These are phyloP conservation scores for Rhopalosiphum padi DNA, from an alignment of 1,140 invertebrate species.

Conservation along the genomic window DNA sequence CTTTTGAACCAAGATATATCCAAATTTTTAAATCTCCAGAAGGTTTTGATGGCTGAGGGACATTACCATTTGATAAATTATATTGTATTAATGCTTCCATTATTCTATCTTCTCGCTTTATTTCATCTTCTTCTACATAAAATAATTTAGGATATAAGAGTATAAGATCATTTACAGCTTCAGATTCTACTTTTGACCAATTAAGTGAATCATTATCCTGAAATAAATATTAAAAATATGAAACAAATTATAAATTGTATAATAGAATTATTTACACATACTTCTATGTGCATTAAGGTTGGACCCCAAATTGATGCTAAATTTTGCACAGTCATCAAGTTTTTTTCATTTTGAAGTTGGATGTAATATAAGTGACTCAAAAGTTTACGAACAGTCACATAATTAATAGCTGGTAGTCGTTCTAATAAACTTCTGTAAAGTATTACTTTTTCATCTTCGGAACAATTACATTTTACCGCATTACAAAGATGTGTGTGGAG, in stretches of 20 bases:
- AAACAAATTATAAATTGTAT: neutral
- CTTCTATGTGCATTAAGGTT: constrained; percentile 77
- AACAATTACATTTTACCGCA: constrained; percentile 60
- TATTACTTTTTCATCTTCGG: constrained; percentile 60
- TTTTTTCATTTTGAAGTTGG: constrained; percentile 74
- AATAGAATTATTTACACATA: constrained; percentile 61
- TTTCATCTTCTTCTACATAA: constrained; percentile 68
- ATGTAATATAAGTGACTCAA: constrained; percentile 82
- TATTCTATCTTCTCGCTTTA: constrained; percentile 75
- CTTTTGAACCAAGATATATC: constrained; percentile 71
- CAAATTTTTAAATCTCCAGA: constrained; percentile 83
- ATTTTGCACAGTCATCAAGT: constrained; percentile 82
- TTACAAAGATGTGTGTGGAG: constrained; percentile 68
- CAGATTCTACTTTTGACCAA: constrained; percentile 72
- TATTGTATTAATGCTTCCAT: constrained; percentile 74
- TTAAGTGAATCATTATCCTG: constrained; percentile 62
- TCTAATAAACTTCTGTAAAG: constrained; percentile 70
- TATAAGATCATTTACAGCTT: constrained; percentile 76
- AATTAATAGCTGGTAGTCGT: constrained; percentile 73
- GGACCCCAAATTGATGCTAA: constrained; percentile 86
- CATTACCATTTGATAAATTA: constrained; percentile 66
- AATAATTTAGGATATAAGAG: constrained; percentile 69
- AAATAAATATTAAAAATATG: constrained; percentile 31
- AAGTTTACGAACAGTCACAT: constrained; percentile 76
- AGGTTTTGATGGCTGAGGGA: constrained; percentile 69